Evolutionary conservation across 2,113 vertebrate species (phyloP), one percentile per base, ranked within the genome.

Genomic region (Arothron firmamentum): DNA sequence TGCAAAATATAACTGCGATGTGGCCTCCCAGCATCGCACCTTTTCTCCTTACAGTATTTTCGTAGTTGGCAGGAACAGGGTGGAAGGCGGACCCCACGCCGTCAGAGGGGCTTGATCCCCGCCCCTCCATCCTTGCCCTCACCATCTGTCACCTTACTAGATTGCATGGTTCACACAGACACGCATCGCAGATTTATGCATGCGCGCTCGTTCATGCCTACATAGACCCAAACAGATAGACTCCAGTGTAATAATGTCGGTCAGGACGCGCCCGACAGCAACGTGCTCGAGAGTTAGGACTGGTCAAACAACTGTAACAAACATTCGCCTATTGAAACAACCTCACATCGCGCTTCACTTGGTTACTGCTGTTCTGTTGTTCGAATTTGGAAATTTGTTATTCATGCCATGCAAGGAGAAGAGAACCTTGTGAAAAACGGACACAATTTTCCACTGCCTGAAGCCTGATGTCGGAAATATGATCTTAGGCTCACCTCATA

Each of bases 61-160:
- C 61, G 73, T 53, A 75, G 52, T 54, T 67, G 74, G 71, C 81
- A 74, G 71, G 59, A 78, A 81, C 84, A 88, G 77, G 74, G 74
- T 82, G 79, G 80, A 74, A 71, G 49, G 74, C 67, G 74, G 67
- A 65, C 70, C 78, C 68, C 79, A 68, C 65, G 56, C 73, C 74
- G 77, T 82, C 72, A 81, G 84, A 85, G 79, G 81, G 82, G 81
- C 70, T 74, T 87, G 81, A 89, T 86, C 83, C 84, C 84, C 53
- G 74, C 77, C 79, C 79, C 81, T 77, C 81, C 71, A 79, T 70
- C 59, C 49, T 52, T 59, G 68, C 70, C 77, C 82, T 74, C 80
- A 85, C 90, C 90, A 92, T 92, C 89, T 92, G 90, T 86, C 84
- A 84, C 77, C 74, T 78, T 58, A 80, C 77, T 78, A 71, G 64